Conservation (phyloP, 2,113 vertebrate genomes). For the Periophthalmus modestus region DNA sequence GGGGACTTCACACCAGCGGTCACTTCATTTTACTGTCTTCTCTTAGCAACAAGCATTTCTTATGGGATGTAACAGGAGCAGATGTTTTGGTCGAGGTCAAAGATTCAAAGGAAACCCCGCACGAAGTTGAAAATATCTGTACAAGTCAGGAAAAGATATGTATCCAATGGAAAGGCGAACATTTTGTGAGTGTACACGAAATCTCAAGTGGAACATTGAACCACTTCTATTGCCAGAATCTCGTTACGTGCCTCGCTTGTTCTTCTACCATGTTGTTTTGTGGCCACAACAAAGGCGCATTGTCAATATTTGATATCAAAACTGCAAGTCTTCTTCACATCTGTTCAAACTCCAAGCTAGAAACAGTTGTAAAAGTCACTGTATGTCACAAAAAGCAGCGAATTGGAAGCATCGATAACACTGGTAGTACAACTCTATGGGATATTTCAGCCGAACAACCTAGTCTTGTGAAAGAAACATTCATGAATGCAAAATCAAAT, state of each 20-base stretch:
- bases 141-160: constrained; percentile 45
- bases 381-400: constrained; percentile 37
- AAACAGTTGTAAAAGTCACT: constrained; percentile 56
- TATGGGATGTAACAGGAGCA: constrained; percentile 59
- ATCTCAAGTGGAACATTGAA: constrained; percentile 34
- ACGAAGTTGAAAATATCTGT: constrained; percentile 53
- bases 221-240: constrained; percentile 60
- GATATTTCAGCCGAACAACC: constrained; percentile 47
- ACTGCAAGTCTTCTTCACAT: constrained; percentile 39
- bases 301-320: constrained; percentile 69
- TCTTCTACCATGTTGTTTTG: constrained; percentile 57
- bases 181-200: constrained; percentile 59
- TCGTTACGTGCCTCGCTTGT: constrained; percentile 68
- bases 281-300: constrained; percentile 69
- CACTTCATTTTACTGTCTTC: constrained; percentile 70
- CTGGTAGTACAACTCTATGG: constrained; percentile 74
- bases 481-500: constrained; percentile 2
- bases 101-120: background rate
- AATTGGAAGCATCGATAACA: constrained; percentile 69
- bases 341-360: constrained; percentile 49
- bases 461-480: constrained; percentile 56
- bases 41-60: constrained; percentile 55
- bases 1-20: constrained; percentile 57
- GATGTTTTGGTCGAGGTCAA: constrained; percentile 60
- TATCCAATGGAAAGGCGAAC: constrained; percentile 67